Conservation (phyloP, 2,888 invertebrate genomes). For the Chironomus riparius region DNA sequence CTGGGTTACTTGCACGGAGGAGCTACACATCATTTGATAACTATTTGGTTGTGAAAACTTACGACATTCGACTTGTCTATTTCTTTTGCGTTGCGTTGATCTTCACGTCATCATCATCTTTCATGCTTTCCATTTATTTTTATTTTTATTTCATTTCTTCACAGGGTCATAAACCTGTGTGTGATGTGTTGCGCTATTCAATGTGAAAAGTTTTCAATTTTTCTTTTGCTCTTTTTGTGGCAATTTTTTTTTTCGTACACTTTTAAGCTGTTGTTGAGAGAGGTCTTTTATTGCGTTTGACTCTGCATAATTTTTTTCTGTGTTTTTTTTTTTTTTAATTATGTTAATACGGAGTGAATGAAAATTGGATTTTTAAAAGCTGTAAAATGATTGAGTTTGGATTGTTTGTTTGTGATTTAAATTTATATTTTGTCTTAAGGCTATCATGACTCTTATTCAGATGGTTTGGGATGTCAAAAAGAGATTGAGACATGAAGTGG, state of each 20-base stretch:
- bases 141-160: not conserved
- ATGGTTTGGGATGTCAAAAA: too few species aligned
- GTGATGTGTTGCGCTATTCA: not conserved
- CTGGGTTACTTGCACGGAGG: not conserved
- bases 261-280: not conserved
- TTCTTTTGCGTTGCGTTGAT: not conserved
- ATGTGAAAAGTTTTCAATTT: not conserved
- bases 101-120: not conserved
- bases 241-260: not conserved
- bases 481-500: too few species aligned
- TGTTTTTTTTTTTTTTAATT: not conserved
- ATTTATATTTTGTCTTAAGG: too few species aligned
- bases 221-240: not conserved
- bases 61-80: not conserved
- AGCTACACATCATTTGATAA: conserved; percentile 18
- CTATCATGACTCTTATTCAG: too few species aligned
- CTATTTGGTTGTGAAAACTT: conserved; percentile 18
- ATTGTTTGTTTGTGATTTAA: too few species aligned
- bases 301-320: not conserved
- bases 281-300: not conserved
- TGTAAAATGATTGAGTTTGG: too few species aligned
- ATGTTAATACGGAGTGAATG: too few species aligned
- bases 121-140: not conserved
- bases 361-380: too few species aligned
- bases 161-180: conserved; percentile 1